A percentile compares a stretch with the other conserved stretches of the same genome.
These are phyloP conservation scores for Ochropacha duplaris DNA, from an alignment of 2,888 invertebrate species.

Conservation along the genomic window DNA sequence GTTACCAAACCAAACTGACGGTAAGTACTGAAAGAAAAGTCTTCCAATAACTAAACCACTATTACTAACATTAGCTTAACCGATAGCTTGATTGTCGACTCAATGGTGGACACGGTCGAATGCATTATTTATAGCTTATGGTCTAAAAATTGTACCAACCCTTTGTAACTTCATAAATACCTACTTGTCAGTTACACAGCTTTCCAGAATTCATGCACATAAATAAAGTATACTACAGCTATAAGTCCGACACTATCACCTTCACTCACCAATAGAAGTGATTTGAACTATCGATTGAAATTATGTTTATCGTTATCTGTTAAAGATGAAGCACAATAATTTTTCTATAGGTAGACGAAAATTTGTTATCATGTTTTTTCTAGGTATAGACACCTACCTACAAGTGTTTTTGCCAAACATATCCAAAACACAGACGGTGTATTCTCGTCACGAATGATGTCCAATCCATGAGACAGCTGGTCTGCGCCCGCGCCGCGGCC, in stretches of 20 bases:
- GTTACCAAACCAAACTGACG: too few relatives aligned
- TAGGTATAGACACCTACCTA: too few relatives aligned
- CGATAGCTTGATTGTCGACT: not conserved
- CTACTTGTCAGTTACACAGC: not conserved
- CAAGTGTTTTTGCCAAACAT: conserved; percentile 19
- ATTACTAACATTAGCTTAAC: not conserved
- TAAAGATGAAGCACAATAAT: too few relatives aligned
- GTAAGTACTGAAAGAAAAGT: not conserved
- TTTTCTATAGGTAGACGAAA: too few relatives aligned
- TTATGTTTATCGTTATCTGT: too few relatives aligned
- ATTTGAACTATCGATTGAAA: too few relatives aligned
- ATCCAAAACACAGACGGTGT: conserved; percentile 18
- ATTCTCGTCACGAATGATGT: conserved; percentile 55
- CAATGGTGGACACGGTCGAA: not conserved
- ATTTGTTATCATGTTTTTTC: too few relatives aligned
- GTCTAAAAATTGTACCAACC: too few relatives aligned
- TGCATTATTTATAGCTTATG: too few relatives aligned
- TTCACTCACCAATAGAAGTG: not conserved
- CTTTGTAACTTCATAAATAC: not conserved
- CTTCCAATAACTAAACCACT: not conserved
- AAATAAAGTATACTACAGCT: too few relatives aligned
- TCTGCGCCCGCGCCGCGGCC: conserved; percentile 44
- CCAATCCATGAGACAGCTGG: conserved; percentile 64
- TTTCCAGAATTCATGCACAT: not conserved
- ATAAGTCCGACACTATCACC: not conserved